These are phyloP conservation scores for Beaufortia kweichowensis DNA, from an alignment of 2,113 vertebrate genomes.

Conservation along the genomic window DNA sequence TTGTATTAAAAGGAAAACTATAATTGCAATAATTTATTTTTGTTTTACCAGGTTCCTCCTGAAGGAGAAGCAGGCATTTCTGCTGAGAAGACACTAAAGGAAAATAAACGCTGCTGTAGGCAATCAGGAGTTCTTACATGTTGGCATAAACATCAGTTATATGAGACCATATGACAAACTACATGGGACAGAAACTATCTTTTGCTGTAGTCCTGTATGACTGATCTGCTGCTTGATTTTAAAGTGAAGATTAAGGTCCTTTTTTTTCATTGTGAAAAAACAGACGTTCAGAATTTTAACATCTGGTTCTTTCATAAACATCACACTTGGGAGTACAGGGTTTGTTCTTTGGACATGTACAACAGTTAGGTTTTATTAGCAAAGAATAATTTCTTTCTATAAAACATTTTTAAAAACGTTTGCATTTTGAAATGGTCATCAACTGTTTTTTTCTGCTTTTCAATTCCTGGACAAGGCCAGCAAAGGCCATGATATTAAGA, in stretches of 20 bases:
- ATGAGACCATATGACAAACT: not conserved
- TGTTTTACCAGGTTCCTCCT: constrained; percentile 29
- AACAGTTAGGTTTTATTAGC: not conserved
- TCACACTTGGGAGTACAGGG: not conserved
- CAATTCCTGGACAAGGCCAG: not conserved
- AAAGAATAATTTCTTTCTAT: constrained; percentile 6
- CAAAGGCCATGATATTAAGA: not conserved
- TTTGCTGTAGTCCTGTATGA: not conserved
- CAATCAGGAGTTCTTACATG: constrained; percentile 9
- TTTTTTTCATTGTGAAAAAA: not conserved
- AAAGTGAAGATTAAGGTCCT: not conserved
- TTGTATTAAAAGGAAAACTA: constrained; percentile 47
- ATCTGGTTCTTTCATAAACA: not conserved
- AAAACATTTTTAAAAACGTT: not conserved
- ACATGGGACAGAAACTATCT: not conserved
- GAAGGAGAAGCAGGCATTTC: constrained; percentile 28
- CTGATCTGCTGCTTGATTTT: not conserved
- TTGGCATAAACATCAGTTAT: not conserved
- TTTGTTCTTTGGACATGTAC: not conserved
- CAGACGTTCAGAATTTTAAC: not conserved
- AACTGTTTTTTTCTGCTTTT: not conserved
- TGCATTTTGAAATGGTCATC: not conserved
- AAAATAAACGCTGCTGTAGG: constrained; percentile 38
- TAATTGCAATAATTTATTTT: constrained; percentile 12
- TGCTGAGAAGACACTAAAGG: constrained; percentile 13